These are phyloP conservation scores for pig (Sus scrofa) DNA, from an alignment of 2,113 vertebrate genomes.

Conservation along the genomic window T2T-Sscrofa CM000826.6:127150501-127151000, in stretches of 20 bases:
- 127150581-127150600: background rate
- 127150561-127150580: background rate
- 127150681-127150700: background rate
- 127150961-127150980: background rate
- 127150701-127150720: background rate
- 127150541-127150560: background rate
- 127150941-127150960: too few species aligned
- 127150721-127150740: background rate
- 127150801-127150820: conserved; percentile 16
- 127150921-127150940: conserved; percentile 17
- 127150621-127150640: conserved; percentile 27
- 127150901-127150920: background rate
- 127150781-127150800: background rate
- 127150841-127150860: background rate
- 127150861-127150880: background rate
- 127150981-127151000: background rate
- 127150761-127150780: background rate
- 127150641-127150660: background rate
- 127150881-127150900: background rate
- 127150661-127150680: background rate
- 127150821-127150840: background rate
- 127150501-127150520: background rate
- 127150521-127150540: background rate
- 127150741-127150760: background rate
- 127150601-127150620: background rate